Conservation (phyloP, 2,113 vertebrate species). For the Callithrix jacchus region DNA sequence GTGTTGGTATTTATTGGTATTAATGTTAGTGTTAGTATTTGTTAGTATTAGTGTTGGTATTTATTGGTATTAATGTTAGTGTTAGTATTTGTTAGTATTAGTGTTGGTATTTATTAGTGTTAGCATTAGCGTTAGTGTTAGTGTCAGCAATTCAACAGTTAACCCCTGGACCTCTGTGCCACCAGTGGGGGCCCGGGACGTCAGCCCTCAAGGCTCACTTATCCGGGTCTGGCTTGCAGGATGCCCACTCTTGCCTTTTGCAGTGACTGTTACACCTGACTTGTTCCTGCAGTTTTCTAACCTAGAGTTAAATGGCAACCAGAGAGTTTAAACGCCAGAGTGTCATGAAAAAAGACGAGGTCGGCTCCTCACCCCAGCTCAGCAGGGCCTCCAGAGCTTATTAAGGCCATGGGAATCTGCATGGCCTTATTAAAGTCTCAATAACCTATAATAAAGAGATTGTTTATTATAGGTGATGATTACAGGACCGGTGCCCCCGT, state of each 20-base stretch:
- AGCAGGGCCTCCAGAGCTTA: fast-evolving
- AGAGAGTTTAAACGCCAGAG: not conserved
- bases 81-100: not conserved
- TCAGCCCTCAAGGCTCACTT: fast-evolving
- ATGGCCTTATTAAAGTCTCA: too few species aligned
- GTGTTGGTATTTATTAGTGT: too few species aligned
- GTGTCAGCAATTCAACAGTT: fast-evolving
- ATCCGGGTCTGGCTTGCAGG: fast-evolving
- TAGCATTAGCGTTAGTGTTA: not conserved
- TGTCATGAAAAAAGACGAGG: not conserved
- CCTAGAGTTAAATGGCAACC: not conserved
- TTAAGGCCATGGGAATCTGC: not conserved
- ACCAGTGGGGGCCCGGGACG: fast-evolving
- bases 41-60: too few species aligned
- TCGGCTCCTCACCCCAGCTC: not conserved
- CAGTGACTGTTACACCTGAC: fast-evolving
- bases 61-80: too few species aligned
- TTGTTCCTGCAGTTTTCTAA: fast-evolving
- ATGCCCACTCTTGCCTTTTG: fast-evolving
- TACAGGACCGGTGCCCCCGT: fast-evolving
- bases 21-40: too few species aligned
- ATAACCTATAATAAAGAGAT: too few species aligned
- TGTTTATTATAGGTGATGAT: too few species aligned
- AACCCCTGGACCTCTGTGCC: fast-evolving
- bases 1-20: too few species aligned